A percentile compares a stretch with the other conserved stretches of the same genome.
Conservation (phyloP, 1,140 invertebrate genomes). For the Oncopodura yosiiana region DNA sequence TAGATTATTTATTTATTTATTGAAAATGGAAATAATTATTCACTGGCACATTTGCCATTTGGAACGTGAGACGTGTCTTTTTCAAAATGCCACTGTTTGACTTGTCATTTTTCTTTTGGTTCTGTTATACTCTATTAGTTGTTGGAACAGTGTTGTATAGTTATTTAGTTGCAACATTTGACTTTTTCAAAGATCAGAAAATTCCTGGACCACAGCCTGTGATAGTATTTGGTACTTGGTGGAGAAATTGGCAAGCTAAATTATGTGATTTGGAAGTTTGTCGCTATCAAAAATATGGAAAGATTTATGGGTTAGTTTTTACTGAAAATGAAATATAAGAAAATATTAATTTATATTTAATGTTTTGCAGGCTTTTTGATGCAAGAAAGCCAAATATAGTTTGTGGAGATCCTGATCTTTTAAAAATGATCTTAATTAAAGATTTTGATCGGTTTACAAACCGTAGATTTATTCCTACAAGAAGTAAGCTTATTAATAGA, state of each 20-base stretch:
- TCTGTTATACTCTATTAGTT: neutral
- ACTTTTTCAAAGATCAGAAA: conserved; percentile 3
- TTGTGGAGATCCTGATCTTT: neutral
- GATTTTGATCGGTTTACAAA: conserved; percentile 1
- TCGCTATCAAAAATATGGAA: neutral
- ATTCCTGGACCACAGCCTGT: neutral
- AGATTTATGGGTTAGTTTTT: conserved; percentile 1
- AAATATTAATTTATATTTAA: neutral
- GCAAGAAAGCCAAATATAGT: conserved; percentile 7
- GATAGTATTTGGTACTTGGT: neutral
- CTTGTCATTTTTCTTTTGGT: neutral
- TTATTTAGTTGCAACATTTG: neutral
- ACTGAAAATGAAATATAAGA: neutral
- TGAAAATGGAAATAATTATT: too few relatives aligned
- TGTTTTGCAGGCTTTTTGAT: conserved; percentile 1
- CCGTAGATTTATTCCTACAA: neutral
- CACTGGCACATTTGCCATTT: too few relatives aligned
- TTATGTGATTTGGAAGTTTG: neutral
- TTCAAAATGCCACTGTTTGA: neutral
- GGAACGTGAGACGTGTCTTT: too few relatives aligned
- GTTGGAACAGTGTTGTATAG: neutral
- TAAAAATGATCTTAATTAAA: neutral
- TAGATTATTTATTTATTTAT: too few relatives aligned
- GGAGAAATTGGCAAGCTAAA: conserved; percentile 4
- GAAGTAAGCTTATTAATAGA: neutral